Base-by-base conservation (phyloP, 2,797 vertebrate genomes). In the Luscinia luscinia region DNA sequence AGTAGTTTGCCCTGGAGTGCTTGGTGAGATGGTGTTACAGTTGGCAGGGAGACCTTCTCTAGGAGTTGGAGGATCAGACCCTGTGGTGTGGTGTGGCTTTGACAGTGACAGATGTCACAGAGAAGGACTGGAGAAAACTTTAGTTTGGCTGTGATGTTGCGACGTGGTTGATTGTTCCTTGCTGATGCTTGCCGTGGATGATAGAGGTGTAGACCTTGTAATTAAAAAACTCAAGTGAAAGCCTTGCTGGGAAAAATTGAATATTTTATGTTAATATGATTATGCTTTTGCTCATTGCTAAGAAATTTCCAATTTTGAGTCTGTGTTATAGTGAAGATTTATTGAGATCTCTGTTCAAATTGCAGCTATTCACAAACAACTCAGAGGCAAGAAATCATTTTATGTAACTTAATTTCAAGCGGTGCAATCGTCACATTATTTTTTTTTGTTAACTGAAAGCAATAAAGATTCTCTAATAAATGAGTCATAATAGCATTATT, bases 381-480 rank as follows among this genome's bases (percentile, higher is more conserved):
- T 88, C 30, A 13, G 70, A 88, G 69, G 28, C 49, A 93, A 92
- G 34, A 84, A 93, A 64, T 75, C 6, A 59, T 79, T 95, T 94
- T 84, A 82, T 49, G 14, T 84, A 87, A 89, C 52, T 70, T 49
- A 82, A 81, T 82, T 95, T 93, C 57, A 83, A 63, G 55, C 0
- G 0, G 0, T 90, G 48, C 85, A 23, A 57, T 85, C 12, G 1
- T 90, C 62, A 66, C n/a, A 12, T 36, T 46, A 12, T 36, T 74
- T 70, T 88, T 90, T 57, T 55, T 67, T 79, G 15, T 80, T 83
- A 90, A 73, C 52, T 61, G 57, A 84, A 91, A 27, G 27, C 74
- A 64, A 61, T 90, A 54, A 89, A 87, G 72, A 48, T 87, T 94
- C 46, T 61, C 32, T 90, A 94, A 84, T 74, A 87, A 92, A 87